Evolutionary conservation across 2,888 invertebrate species (phyloP).

Genomic region (Cremastobaeus sp.): DNA sequence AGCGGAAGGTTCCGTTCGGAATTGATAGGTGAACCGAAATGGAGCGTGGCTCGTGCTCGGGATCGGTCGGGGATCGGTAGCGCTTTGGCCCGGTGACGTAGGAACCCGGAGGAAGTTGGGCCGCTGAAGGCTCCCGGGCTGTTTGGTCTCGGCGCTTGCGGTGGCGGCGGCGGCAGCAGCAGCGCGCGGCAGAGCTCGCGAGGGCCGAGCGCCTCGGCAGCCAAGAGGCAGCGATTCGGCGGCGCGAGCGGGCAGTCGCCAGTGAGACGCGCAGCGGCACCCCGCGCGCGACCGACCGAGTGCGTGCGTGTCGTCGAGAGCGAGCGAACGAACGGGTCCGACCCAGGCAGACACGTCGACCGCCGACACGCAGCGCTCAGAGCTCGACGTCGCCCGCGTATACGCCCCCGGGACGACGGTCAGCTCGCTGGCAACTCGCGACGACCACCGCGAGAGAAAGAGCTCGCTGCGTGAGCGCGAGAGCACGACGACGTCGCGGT

Average conservation of each 20-base stretch:
- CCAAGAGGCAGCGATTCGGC: conserved; percentile 69
- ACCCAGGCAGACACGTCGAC: background rate
- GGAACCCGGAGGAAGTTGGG: no score
- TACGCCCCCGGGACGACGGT: conserved; percentile 14
- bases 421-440: conserved; percentile 15
- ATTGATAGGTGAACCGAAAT: no score
- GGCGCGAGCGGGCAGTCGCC: conserved; percentile 68
- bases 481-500: background rate
- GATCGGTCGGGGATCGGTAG: no score
- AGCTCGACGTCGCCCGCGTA: conserved; percentile 2
- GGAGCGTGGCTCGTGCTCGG: no score
- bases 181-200: conserved; percentile 24
- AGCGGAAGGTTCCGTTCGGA: no score
- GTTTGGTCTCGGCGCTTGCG: no score
- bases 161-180: conserved; percentile 35
- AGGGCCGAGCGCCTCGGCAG: conserved; percentile 17
- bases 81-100: no score
- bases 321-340: conserved; percentile 10
- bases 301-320: conserved; percentile 43
- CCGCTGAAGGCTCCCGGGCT: no score
- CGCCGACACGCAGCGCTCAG: background rate
- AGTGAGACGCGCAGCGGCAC: conserved; percentile 77
- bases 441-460: background rate
- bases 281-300: conserved; percentile 69
- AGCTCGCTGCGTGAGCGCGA: background rate